Conservation (phyloP, 1,140 invertebrate genomes). For the Drosophila lowei region DNA sequence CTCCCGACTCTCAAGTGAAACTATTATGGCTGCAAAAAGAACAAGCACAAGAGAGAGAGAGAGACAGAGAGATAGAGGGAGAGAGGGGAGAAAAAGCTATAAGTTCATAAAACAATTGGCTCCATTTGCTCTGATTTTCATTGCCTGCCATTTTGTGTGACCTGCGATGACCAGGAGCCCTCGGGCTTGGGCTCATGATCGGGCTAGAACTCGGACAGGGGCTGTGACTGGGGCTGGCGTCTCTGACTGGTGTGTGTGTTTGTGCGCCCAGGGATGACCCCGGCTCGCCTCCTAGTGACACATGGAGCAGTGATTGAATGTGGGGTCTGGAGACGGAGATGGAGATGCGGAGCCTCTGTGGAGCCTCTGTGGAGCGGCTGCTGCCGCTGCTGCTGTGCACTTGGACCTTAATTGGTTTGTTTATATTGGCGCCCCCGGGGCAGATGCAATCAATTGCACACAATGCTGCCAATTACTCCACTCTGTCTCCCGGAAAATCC, state of each 20-base stretch:
- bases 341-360: not conserved
- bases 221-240: no score
- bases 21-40: conserved; percentile 22
- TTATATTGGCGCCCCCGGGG: conserved; percentile 75
- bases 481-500: not conserved
- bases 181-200: not conserved
- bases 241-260: no score
- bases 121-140: conserved; percentile 81
- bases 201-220: no score
- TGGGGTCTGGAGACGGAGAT: conserved; percentile 9
- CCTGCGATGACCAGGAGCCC: conserved; percentile 56
- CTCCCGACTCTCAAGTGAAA: conserved; percentile 24
- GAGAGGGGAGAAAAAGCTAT: conserved; percentile 48
- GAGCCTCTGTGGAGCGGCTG: not conserved
- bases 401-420: conserved; percentile 78
- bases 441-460: conserved; percentile 80
- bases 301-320: conserved; percentile 25
- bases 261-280: no score
- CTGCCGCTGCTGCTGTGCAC: conserved; percentile 44
- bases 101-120: conserved; percentile 82
- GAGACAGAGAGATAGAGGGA: not conserved
- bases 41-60: conserved; percentile 9
- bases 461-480: conserved; percentile 74
- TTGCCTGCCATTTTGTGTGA: conserved; percentile 80
- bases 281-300: conserved; percentile 11